Conservation (phyloP, 2,888 invertebrate genomes). For the Eristalinus aeneus region DNA sequence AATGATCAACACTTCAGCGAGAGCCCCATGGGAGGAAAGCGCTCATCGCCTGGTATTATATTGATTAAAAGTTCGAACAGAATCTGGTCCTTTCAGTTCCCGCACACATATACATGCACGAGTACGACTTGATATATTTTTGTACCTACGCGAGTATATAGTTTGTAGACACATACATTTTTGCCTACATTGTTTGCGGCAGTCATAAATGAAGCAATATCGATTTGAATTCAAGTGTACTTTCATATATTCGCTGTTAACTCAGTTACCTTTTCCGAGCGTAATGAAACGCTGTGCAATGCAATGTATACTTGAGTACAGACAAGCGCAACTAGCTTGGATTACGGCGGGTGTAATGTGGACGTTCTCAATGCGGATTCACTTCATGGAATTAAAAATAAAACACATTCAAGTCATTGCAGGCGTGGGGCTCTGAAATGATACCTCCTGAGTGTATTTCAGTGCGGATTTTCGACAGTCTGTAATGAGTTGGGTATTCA, state of each 20-base stretch:
- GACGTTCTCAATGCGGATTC: not conserved
- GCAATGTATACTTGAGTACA: not conserved
- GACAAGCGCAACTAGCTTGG: not conserved
- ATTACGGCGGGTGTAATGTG: not conserved
- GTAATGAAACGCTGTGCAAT: not conserved
- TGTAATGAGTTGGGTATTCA: not conserved
- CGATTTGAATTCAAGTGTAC: slow-evolving; percentile 2
- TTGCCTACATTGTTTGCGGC: not conserved
- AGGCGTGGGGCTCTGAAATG: not conserved
- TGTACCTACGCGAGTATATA: not conserved
- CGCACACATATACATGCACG: not conserved
- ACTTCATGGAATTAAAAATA: not conserved
- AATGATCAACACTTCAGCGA: slow-evolving; percentile 23
- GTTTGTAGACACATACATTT: not conserved
- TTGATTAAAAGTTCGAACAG: slow-evolving; percentile 18
- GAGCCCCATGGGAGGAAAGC: not conserved
- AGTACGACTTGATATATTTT: not conserved
- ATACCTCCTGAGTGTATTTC: not conserved
- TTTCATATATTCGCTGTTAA: not conserved
- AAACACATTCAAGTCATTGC: not conserved
- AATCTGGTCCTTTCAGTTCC: not conserved
- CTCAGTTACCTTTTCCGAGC: not conserved
- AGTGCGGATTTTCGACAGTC: not conserved
- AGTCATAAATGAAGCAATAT: slow-evolving; percentile 13
- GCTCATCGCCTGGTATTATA: not conserved